Evolutionary conservation across 2,888 invertebrate species (phyloP).

Genomic region (Agapostemon virescens): DNA sequence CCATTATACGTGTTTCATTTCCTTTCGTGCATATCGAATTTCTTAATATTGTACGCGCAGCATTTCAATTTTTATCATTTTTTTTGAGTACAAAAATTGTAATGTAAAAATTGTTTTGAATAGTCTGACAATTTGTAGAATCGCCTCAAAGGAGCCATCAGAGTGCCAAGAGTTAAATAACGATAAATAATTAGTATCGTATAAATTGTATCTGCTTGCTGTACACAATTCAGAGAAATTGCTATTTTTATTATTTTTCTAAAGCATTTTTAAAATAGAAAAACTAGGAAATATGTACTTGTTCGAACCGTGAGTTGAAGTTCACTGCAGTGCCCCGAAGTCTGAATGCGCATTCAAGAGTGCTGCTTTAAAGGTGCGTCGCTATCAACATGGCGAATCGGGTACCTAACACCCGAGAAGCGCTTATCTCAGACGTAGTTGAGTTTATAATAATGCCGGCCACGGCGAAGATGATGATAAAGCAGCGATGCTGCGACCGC

Average conservation of each 20-base stretch:
- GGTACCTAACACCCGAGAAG: conserved; percentile 21
- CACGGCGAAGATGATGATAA: conserved; percentile 50
- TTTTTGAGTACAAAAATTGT: too few relatives aligned
- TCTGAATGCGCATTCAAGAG: conserved; percentile 32
- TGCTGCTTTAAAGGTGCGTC: conserved; percentile 39
- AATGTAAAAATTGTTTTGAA: too few relatives aligned
- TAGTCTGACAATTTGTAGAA: too few relatives aligned
- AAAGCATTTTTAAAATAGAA: background rate
- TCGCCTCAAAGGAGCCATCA: too few relatives aligned
- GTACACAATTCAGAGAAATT: background rate
- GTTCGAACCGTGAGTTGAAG: background rate
- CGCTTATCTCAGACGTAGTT: conserved; percentile 44
- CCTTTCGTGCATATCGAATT: too few relatives aligned
- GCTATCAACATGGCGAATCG: conserved; percentile 50
- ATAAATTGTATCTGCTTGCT: background rate
- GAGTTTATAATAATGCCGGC: conserved; percentile 50
- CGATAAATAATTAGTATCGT: background rate
- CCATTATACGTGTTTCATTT: too few relatives aligned
- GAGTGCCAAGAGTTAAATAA: too few relatives aligned
- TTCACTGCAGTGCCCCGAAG: conserved; percentile 1
- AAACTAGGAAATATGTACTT: conserved; percentile 17
- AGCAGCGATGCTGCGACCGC: conserved; percentile 40
- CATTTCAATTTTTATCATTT: too few relatives aligned
- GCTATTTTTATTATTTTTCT: too few relatives aligned
- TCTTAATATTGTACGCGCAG: too few relatives aligned